Conservation (phyloP, 2,888 invertebrate species). For the Siphonodentalium dalli region DNA sequence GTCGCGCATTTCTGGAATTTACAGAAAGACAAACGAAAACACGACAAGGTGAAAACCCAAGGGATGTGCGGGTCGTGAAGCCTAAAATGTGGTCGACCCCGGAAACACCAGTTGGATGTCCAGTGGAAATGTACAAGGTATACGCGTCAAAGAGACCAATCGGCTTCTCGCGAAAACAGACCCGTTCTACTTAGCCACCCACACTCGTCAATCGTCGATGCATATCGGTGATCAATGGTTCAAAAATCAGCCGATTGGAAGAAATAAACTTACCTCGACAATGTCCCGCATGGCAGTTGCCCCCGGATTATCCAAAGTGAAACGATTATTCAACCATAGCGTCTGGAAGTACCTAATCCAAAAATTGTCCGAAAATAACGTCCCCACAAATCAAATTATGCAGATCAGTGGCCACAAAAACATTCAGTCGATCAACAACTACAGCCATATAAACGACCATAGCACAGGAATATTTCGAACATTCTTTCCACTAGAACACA, state of each 20-base stretch:
- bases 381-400: slow-evolving; percentile 19
- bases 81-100: slow-evolving; percentile 21
- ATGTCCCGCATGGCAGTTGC: slow-evolving; percentile 10
- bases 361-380: slow-evolving; percentile 15
- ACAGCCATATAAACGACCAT: neutral
- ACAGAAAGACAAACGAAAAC: slow-evolving; percentile 24
- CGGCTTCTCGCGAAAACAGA: slow-evolving; percentile 1
- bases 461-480: too few relatives aligned
- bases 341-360: slow-evolving; percentile 20
- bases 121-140: slow-evolving; percentile 12
- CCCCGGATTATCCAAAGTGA: neutral
- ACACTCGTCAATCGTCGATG: slow-evolving; percentile 7
- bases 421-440: slow-evolving; percentile 14
- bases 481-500: too few relatives aligned
- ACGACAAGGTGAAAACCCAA: slow-evolving; percentile 15
- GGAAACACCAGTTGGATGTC: slow-evolving; percentile 2
- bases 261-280: slow-evolving; percentile 9
- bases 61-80: slow-evolving; percentile 18
- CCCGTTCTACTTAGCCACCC: slow-evolving; percentile 22
- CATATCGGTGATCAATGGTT: slow-evolving; percentile 15
- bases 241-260: slow-evolving; percentile 13
- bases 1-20: slow-evolving; percentile 18
- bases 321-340: slow-evolving; percentile 17
- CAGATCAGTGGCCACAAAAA: slow-evolving; percentile 22
- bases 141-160: slow-evolving; percentile 12